These are phyloP conservation scores for Oreamnos americanus DNA, from an alignment of 2,113 vertebrate genomes.

Conservation along the genomic window DNA sequence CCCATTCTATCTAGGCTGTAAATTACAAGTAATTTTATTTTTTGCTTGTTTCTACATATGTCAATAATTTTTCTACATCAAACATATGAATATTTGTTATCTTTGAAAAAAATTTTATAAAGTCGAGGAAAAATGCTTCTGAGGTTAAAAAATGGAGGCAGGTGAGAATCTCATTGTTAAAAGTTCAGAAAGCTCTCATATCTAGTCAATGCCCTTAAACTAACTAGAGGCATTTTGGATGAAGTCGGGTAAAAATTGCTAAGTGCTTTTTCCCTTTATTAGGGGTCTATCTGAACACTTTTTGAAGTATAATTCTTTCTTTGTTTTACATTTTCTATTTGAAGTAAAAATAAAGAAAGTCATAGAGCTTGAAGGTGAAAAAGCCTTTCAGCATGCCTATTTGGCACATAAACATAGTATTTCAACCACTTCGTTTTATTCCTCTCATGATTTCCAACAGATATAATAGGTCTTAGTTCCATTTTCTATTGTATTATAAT, in stretches of 20 bases:
- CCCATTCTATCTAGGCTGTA: neutral
- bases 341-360: constrained; percentile 37
- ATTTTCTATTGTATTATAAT: constrained; percentile 42
- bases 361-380: constrained; percentile 18
- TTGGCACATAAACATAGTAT: constrained; percentile 42
- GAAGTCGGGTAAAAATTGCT: neutral
- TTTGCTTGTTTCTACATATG: neutral
- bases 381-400: neutral
- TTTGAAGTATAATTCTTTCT: neutral
- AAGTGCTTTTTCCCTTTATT: neutral
- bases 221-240: neutral
- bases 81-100: neutral
- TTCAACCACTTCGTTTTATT: constrained; percentile 40
- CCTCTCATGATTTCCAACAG: constrained; percentile 46
- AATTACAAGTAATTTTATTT: constrained; percentile 30
- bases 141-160: neutral
- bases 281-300: neutral
- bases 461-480: constrained; percentile 13
- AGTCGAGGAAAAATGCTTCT: neutral
- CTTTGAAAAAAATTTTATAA: constrained; percentile 21
- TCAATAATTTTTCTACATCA: neutral
- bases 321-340: constrained; percentile 53
- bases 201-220: neutral
- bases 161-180: neutral
- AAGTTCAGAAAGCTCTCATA: neutral